Percentiles rank a stretch among this genome's conserved stretches.
phyloP scores from a whole-genome alignment of 2,797 vertebrate species.

The Bradypus variegatus region DNA sequence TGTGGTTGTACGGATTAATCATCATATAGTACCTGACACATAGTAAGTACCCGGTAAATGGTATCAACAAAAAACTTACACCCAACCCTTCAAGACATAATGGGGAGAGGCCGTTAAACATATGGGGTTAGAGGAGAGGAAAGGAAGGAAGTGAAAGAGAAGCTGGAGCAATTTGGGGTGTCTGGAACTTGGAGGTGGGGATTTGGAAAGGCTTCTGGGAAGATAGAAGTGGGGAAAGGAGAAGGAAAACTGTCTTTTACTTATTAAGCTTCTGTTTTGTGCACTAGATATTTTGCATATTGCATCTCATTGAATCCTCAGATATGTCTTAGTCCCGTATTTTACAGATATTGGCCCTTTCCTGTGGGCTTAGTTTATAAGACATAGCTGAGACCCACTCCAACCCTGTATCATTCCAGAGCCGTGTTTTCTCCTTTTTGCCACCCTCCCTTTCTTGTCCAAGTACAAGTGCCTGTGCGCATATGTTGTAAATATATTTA shows the following conservation, averaged over 20 bases:
- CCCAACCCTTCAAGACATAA: background rate
- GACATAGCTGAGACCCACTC: background rate
- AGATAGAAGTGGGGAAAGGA: background rate
- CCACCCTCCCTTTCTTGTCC: background rate
- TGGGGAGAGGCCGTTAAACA: background rate
- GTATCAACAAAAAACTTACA: background rate
- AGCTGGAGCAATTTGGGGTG: background rate
- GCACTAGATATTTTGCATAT: background rate
- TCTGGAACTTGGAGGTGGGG: background rate
- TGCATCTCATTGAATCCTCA: background rate
- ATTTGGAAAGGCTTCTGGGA: background rate
- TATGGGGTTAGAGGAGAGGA: background rate
- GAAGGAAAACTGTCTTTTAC: background rate
- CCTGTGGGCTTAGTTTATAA: background rate
- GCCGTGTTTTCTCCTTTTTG: background rate
- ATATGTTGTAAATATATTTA: background rate
- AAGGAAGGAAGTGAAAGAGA: background rate
- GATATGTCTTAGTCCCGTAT: background rate
- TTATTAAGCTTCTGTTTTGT: background rate
- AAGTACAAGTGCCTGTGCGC: background rate
- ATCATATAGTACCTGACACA: background rate
- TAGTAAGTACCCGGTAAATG: background rate
- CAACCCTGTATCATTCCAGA: background rate
- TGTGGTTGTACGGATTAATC: background rate
- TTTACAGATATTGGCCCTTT: background rate